Evolutionary conservation across 2,888 invertebrate species (phyloP).

Genomic region (Chloromyia formosa): DNA sequence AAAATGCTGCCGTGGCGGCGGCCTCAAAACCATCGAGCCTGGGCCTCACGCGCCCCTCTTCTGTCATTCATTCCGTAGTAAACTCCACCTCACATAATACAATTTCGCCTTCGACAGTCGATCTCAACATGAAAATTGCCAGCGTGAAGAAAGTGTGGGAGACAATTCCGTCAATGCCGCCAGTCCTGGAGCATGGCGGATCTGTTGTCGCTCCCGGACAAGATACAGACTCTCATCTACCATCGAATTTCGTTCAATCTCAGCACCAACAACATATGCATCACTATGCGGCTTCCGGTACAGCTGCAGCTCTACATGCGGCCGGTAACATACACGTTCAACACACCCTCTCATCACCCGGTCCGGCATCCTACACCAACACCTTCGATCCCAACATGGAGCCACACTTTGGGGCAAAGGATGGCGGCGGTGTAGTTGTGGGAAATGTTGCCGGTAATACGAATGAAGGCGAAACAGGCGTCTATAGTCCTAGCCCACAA

Average conservation of each 20-base stretch:
- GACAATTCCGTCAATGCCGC: slow-evolving; percentile 71
- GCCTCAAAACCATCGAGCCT: slow-evolving; percentile 41
- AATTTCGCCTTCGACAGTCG: slow-evolving; percentile 84
- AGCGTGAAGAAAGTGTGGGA: slow-evolving; percentile 90
- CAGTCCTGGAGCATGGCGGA: slow-evolving; percentile 69
- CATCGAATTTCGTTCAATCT: slow-evolving; percentile 54
- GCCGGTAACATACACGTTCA: slow-evolving; percentile 59
- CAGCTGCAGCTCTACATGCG: slow-evolving; percentile 48
- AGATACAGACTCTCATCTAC: slow-evolving; percentile 52
- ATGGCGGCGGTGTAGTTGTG: slow-evolving; percentile 43
- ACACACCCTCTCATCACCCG: slow-evolving; percentile 62
- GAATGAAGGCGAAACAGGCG: slow-evolving; percentile 65
- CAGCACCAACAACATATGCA: slow-evolving; percentile 58
- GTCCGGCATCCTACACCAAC: slow-evolving; percentile 58
- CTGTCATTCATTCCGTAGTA: slow-evolving; percentile 62
- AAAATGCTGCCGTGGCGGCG: slow-evolving; percentile 65
- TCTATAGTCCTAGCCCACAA: slow-evolving; percentile 66
- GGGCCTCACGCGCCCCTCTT: slow-evolving; percentile 68
- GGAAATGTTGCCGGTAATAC: slow-evolving; percentile 27
- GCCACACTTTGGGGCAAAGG: slow-evolving; percentile 59
- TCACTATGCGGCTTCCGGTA: slow-evolving; percentile 39
- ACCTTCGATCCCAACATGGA: slow-evolving; percentile 65
- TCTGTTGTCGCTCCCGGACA: slow-evolving; percentile 47
- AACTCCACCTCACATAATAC: slow-evolving; percentile 73
- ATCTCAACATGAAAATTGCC: slow-evolving; percentile 92